Evolutionary conservation across 1,140 invertebrate species (phyloP).

Genomic region (Drosophila trapezifrons): DNA sequence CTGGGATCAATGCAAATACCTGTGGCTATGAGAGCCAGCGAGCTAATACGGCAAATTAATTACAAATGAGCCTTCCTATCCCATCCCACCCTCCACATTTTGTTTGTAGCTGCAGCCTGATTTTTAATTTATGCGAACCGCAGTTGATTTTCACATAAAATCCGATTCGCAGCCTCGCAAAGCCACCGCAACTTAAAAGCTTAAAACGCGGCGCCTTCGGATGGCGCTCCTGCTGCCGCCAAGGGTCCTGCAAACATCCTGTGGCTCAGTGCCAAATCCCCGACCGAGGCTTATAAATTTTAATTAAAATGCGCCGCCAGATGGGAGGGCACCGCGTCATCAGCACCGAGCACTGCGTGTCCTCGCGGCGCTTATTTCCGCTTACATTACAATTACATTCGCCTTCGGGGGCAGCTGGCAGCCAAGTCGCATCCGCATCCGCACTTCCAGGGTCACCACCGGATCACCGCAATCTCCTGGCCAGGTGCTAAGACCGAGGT

Average conservation of each 20-base stretch:
- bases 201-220: slow-evolving; percentile 68
- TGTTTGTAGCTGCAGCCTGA: slow-evolving; percentile 51
- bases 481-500: slow-evolving; percentile 31
- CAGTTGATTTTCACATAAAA: slow-evolving; percentile 80
- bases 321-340: slow-evolving; percentile 40
- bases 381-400: slow-evolving; percentile 82
- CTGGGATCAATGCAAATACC: slow-evolving; percentile 42
- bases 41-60: slow-evolving; percentile 79
- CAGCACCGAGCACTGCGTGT: slow-evolving; percentile 51
- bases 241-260: slow-evolving; percentile 29
- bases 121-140: slow-evolving; percentile 80
- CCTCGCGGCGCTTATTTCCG: slow-evolving; percentile 71
- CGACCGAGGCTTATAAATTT: slow-evolving; percentile 79
- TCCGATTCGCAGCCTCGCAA: slow-evolving; percentile 70
- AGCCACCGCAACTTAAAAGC: slow-evolving; percentile 79
- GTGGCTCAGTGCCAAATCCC: slow-evolving; percentile 66
- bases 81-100: not conserved
- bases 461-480: slow-evolving; percentile 17
- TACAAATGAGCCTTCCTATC: slow-evolving; percentile 67
- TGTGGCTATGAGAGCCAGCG: slow-evolving; percentile 10
- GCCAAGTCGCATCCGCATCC: slow-evolving; percentile 29
- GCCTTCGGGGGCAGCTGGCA: slow-evolving; percentile 20
- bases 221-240: slow-evolving; percentile 7
- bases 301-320: slow-evolving; percentile 74
- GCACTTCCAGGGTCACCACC: slow-evolving; percentile 15